Evolutionary conservation across 2,113 vertebrate species (phyloP).

Genomic region (Aegithalos caudatus): DNA sequence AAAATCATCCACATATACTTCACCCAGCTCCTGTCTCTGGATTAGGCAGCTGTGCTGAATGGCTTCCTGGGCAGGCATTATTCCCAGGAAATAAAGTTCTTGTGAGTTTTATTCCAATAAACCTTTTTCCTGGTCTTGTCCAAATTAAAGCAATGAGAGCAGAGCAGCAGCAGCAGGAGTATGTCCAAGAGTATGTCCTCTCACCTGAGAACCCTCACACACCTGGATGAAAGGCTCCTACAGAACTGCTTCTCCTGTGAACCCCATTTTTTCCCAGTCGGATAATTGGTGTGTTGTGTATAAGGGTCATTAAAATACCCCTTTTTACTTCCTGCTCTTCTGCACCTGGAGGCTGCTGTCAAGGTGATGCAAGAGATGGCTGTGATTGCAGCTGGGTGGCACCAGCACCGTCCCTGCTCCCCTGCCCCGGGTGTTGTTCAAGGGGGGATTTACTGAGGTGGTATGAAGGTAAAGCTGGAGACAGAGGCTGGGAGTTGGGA

Average conservation of each 20-base stretch:
- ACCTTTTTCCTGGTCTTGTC: not conserved
- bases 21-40: not conserved
- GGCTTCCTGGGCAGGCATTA: not conserved
- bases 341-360: accelerated
- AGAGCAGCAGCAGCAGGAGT: not conserved
- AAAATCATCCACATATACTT: not conserved
- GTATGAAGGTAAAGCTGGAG: not conserved
- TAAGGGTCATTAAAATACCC: not conserved
- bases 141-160: not conserved
- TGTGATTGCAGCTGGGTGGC: not conserved
- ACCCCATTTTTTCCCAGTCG: not conserved
- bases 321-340: not conserved
- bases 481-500: not conserved
- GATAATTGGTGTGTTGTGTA: not conserved
- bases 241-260: not conserved
- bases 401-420: not conserved
- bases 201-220: not conserved
- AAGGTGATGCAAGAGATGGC: not conserved
- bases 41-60: not conserved
- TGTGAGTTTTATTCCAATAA: not conserved
- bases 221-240: not conserved
- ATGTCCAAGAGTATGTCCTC: not conserved
- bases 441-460: not conserved
- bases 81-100: not conserved
- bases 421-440: accelerated